Evolutionary conservation across 2,888 invertebrate species (phyloP).

Genomic region (Catotricha subobsoleta): DNA sequence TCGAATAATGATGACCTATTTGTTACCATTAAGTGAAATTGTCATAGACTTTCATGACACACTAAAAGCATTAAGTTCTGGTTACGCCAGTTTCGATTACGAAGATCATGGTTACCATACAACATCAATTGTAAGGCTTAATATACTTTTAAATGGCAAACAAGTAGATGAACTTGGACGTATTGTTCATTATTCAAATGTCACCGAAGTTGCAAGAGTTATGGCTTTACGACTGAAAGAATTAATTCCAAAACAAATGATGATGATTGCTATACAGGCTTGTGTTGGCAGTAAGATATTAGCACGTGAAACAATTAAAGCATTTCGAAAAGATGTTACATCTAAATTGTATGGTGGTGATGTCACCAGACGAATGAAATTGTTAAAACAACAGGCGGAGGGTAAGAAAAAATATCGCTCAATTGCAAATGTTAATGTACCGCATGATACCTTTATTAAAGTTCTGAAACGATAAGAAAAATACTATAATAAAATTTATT

Average conservation of each 20-base stretch:
- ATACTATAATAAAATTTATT: no score
- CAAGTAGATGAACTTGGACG: slow-evolving; percentile 68
- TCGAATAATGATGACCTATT: slow-evolving; percentile 62
- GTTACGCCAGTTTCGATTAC: slow-evolving; percentile 91
- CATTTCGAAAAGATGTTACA: slow-evolving; percentile 82
- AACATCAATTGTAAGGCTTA: slow-evolving; percentile 62
- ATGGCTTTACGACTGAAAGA: slow-evolving; percentile 62
- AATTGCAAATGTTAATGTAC: slow-evolving; percentile 79
- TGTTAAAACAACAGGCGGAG: slow-evolving; percentile 75
- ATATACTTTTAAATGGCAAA: slow-evolving; percentile 52
- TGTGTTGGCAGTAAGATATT: slow-evolving; percentile 57
- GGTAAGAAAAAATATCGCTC: slow-evolving; percentile 87
- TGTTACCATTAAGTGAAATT: slow-evolving; percentile 82
- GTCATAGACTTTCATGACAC: slow-evolving; percentile 88
- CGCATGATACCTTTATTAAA: slow-evolving; percentile 85
- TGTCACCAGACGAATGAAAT: slow-evolving; percentile 71
- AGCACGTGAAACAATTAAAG: slow-evolving; percentile 70
- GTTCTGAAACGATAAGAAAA: slow-evolving; percentile 66
- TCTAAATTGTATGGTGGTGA: slow-evolving; percentile 94
- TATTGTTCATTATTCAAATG: slow-evolving; percentile 57
- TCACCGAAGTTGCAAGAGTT: slow-evolving; percentile 41
- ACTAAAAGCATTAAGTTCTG: slow-evolving; percentile 75
- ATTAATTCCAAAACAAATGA: slow-evolving; percentile 75
- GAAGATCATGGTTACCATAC: slow-evolving; percentile 69
- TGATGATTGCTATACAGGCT: slow-evolving; percentile 77